Evolutionary conservation across 2,888 invertebrate genomes (phyloP), one percentile per base, ranked within the genome.

Genomic region (Antheraea yamamai): DNA sequence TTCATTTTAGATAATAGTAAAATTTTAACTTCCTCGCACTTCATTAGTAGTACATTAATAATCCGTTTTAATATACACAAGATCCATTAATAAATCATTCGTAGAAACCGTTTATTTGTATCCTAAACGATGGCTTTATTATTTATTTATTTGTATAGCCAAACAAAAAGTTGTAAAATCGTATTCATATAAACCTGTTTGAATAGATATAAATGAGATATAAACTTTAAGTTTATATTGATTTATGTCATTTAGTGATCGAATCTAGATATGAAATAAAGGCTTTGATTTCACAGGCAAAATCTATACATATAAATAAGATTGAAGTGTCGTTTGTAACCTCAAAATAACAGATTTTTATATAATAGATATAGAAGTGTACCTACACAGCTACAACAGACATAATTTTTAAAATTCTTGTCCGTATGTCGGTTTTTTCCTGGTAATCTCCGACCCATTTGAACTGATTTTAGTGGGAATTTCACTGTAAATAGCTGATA

Each of bases 1-100:
- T 51, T 73, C 61, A 20, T n/a, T 39, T 73, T 76, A 79, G 77
- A 78, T 76, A 79, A 75, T 52, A 75, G 72, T 61, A 71, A 75
- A 55, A 58, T 12, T 3, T 26, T 51, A 51, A 51, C 75, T 75
- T 73, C 73, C 61, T 75, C 71, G 52, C 71, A 71, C 74, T 75
- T 75, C 74, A 75, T 75, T 75, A 75, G 71, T 61, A 72, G 26
- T 72, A 72, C 70, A 75, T 75, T 75, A 75, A 61, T 72, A 71
- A 26, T 26, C 58, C 39, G 55, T 70, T 30, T 52, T 64, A 70
- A 70, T 58, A 70, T 35, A 58, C 16, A 20, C 39, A n/a, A 58
- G 61, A 58, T 72, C 74, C 16, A 61, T 26, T 58, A 47, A 71
- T 75, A 75, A 70, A 75, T 75, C 72, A 75, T 26, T 47, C 61